These are phyloP conservation scores for Barypeithes pellucidus DNA, from an alignment of 2,888 invertebrate species.

Conservation along the genomic window DNA sequence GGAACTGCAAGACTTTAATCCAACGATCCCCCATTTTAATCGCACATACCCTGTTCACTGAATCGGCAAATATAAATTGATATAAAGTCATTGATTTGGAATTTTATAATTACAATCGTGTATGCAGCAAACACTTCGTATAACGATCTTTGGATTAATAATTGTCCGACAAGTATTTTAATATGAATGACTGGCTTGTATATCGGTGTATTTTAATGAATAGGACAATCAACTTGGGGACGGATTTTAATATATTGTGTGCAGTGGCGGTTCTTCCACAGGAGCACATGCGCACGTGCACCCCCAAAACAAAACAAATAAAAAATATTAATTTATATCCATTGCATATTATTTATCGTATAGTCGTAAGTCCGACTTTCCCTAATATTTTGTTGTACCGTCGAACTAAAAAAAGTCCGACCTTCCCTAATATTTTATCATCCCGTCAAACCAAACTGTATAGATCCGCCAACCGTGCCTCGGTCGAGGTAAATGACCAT, in stretches of 20 bases:
- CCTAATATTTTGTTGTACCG: no score
- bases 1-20: conserved; percentile 32
- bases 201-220: conserved; percentile 4
- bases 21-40: conserved; percentile 48
- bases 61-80: conserved; percentile 60
- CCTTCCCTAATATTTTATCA: no score
- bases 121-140: conserved; percentile 49
- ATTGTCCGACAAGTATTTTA: conserved; percentile 32
- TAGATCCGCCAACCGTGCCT: no score
- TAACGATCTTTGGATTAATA: conserved; percentile 53
- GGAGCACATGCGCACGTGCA: no score
- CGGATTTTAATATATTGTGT: neutral
- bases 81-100: conserved; percentile 56
- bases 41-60: conserved; percentile 53
- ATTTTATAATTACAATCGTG: conserved; percentile 60
- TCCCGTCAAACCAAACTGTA: no score
- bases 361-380: no score
- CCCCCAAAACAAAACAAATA: no score
- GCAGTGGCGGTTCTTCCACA: no score
- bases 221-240: neutral
- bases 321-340: no score
- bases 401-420: no score
- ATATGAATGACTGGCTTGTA: conserved; percentile 28
- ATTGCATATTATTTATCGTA: no score
- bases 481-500: no score